A percentile compares a stretch with the other conserved stretches of the same genome.
phyloP scores from a whole-genome alignment of 2,888 invertebrate species.

The Parnassius mnemosyne region DNA sequence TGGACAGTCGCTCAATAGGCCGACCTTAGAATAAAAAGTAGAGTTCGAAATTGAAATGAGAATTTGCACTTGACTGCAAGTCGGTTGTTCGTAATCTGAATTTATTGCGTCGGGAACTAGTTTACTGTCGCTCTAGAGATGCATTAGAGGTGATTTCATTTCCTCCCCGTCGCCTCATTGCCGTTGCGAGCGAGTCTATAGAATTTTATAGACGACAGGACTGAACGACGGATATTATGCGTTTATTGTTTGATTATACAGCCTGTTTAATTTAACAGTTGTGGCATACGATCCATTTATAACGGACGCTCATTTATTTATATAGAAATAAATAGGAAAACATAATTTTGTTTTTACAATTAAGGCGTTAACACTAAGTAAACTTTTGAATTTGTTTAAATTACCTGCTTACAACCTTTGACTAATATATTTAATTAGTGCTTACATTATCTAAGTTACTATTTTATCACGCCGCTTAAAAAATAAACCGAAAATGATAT shows the following conservation, averaged over 20 bases:
- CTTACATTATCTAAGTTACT: too few species aligned
- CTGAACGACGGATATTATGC: not conserved
- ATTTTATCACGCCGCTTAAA: too few species aligned
- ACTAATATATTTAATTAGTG: too few species aligned
- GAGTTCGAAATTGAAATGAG: not conserved
- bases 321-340: too few species aligned
- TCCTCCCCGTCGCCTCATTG: constrained; percentile 40
- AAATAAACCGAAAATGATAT: too few species aligned
- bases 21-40: not conserved
- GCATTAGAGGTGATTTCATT: constrained; percentile 47
- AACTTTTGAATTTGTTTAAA: too few species aligned
- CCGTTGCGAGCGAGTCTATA: constrained; percentile 32
- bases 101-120: constrained; percentile 54
- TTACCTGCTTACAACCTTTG: too few species aligned
- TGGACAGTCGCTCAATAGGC: too few species aligned
- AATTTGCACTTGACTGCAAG: constrained; percentile 44
- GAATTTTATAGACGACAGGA: constrained; percentile 18
- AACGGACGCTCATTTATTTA: too few species aligned
- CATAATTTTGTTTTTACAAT: too few species aligned
- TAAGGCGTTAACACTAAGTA: too few species aligned
- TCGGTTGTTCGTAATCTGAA: constrained; percentile 50
- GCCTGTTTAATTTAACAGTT: not conserved
- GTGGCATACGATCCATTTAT: too few species aligned
- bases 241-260: constrained; percentile 6
- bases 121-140: constrained; percentile 38